Conservation (phyloP, 2,113 vertebrate species). For the Terrapene triunguis region DNA sequence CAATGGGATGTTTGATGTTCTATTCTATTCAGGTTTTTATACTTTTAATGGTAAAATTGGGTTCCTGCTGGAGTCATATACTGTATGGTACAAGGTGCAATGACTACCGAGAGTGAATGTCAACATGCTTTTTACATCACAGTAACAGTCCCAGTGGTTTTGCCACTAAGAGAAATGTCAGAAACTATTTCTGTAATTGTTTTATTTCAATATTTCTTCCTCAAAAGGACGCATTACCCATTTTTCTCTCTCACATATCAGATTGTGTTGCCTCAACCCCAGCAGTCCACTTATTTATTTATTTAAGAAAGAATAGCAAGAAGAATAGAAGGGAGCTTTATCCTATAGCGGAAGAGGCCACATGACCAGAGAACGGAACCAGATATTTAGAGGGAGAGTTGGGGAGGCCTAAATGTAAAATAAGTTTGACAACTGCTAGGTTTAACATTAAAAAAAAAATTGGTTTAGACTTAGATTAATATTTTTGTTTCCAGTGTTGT, state of each 20-base stretch:
- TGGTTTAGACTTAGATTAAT: not conserved
- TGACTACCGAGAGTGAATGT: not conserved
- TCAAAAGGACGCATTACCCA: not conserved
- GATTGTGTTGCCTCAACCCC: not conserved
- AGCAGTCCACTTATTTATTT: not conserved
- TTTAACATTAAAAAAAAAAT: not conserved
- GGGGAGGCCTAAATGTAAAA: not conserved
- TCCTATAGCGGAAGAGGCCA: rapidly evolving
- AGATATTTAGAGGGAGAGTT: not conserved
- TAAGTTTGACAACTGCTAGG: rapidly evolving
- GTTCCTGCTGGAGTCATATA: not conserved
- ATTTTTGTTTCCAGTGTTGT: not conserved
- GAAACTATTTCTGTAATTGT: not conserved
- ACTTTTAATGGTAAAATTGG: not conserved
- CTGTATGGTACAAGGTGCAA: not conserved
- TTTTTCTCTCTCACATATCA: not conserved
- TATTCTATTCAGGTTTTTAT: not conserved
- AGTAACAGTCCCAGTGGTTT: not conserved
- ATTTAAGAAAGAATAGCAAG: not conserved
- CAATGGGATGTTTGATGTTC: not conserved
- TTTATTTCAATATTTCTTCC: not conserved
- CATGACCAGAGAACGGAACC: not conserved
- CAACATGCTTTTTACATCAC: not conserved
- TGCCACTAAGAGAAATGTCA: not conserved
- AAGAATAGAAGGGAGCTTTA: not conserved